phyloP scores from a whole-genome alignment of 2,113 vertebrate species.

The Seriola aureovittata region DNA sequence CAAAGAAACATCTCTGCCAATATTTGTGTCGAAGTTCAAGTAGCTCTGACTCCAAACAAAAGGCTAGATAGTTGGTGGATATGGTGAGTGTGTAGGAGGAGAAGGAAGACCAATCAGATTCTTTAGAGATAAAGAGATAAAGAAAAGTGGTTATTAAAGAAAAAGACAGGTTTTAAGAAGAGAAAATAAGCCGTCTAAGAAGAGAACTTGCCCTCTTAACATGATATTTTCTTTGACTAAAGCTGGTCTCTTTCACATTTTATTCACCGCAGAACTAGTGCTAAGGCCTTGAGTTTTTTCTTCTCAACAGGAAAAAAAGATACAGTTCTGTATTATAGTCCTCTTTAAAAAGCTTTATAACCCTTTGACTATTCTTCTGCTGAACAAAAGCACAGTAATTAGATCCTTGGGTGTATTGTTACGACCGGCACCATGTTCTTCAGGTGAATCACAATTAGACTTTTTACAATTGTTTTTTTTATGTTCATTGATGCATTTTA shows the following conservation, averaged over 20 bases:
- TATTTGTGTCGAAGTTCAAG: neutral
- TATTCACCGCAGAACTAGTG: neutral
- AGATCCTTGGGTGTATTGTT: neutral
- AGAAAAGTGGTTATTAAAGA: neutral
- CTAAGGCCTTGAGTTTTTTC: neutral
- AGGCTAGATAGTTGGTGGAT: neutral
- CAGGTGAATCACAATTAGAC: neutral
- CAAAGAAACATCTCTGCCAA: slow-evolving; percentile 1
- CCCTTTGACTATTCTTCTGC: neutral
- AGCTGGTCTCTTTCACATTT: neutral
- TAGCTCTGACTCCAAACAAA: neutral
- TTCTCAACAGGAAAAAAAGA: neutral
- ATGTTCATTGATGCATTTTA: neutral
- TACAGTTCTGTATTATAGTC: neutral
- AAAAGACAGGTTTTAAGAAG: neutral
- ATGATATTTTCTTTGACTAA: neutral
- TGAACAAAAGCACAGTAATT: slow-evolving; percentile 7
- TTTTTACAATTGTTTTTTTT: neutral
- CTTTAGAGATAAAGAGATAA: neutral
- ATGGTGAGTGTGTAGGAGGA: neutral
- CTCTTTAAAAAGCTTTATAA: neutral
- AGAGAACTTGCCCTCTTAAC: neutral
- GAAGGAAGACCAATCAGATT: neutral
- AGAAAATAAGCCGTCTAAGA: neutral
- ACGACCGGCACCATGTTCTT: neutral